phyloP scores from a whole-genome alignment of 2,888 invertebrate genomes.

The Drosophila greeni region DNA sequence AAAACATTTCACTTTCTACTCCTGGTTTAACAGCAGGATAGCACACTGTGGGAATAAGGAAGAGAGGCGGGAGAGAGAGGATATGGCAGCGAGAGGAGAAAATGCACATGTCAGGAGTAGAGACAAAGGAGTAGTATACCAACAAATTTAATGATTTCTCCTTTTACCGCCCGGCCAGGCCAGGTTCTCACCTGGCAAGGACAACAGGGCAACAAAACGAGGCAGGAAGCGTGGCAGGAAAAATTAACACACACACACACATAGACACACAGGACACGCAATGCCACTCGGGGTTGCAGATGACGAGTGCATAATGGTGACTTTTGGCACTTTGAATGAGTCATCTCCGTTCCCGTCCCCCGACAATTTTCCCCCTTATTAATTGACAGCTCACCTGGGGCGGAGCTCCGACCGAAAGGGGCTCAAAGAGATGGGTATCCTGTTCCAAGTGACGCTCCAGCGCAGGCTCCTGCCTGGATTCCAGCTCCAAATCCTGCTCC shows the following conservation, averaged over 20 bases:
- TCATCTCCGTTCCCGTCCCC: slow-evolving; percentile 14
- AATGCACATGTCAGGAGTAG: slow-evolving; percentile 37
- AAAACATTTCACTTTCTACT: slow-evolving; percentile 5
- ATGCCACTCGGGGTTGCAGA: slow-evolving; percentile 36
- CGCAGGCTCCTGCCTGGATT: slow-evolving; percentile 20
- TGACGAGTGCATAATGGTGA: slow-evolving; percentile 47
- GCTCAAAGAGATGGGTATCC: slow-evolving; percentile 44
- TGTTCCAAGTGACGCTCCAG: slow-evolving; percentile 8
- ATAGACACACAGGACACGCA: slow-evolving; percentile 1
- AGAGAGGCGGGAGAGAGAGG: slow-evolving; percentile 12
- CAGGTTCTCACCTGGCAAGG: slow-evolving; percentile 48
- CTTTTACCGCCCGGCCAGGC: slow-evolving; percentile 28
- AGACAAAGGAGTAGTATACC: slow-evolving; percentile 70
- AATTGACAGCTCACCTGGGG: slow-evolving; percentile 51
- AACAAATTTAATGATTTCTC: slow-evolving; percentile 75
- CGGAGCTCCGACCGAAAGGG: slow-evolving; percentile 57
- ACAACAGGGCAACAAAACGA: slow-evolving; percentile 33
- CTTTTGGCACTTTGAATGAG: slow-evolving; percentile 35
- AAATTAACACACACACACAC: slow-evolving; percentile 39
- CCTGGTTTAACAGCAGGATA: slow-evolving; percentile 10
- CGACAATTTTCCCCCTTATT: no score
- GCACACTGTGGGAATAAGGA: slow-evolving; percentile 1
- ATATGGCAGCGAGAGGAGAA: slow-evolving; percentile 4
- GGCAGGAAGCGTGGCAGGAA: slow-evolving; percentile 28
- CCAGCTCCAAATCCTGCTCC: slow-evolving; percentile 27